A percentile compares a stretch with the other conserved stretches of the same genome.
Evolutionary conservation across 1,140 invertebrate genomes (phyloP).

Genomic region (Zaprionus vittiger): DNA sequence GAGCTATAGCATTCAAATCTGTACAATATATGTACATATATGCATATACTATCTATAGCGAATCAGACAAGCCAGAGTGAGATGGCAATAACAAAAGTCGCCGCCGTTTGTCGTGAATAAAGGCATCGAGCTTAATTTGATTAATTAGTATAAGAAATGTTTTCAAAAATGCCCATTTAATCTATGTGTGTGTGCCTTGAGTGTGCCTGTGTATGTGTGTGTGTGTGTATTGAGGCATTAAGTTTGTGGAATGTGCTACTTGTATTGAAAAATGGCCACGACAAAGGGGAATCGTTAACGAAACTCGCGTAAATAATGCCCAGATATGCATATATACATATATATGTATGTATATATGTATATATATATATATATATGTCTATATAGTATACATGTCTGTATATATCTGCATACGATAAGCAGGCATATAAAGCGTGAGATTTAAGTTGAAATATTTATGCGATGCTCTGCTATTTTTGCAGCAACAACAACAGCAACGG

Average conservation of each 20-base stretch:
- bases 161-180: slow-evolving; percentile 55
- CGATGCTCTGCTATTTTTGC: slow-evolving; percentile 63
- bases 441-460: slow-evolving; percentile 78
- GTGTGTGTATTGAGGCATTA: slow-evolving; percentile 37
- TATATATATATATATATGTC: too few relatives aligned
- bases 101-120: slow-evolving; percentile 50
- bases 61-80: slow-evolving; percentile 2
- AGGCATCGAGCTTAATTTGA: slow-evolving; percentile 74
- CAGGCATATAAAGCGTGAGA: slow-evolving; percentile 63
- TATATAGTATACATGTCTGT: not conserved
- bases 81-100: not conserved
- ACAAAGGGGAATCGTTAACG: slow-evolving; percentile 58
- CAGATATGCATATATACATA: not conserved
- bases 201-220: slow-evolving; percentile 24
- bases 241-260: slow-evolving; percentile 74
- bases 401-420: slow-evolving; percentile 9
- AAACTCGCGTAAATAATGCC: slow-evolving; percentile 50
- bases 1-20: not conserved
- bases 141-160: slow-evolving; percentile 76
- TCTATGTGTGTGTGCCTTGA: slow-evolving; percentile 18
- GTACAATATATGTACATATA: slow-evolving; percentile 10
- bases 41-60: not conserved
- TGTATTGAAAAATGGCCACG: slow-evolving; percentile 74
- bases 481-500: slow-evolving; percentile 12
- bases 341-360: not conserved